A percentile compares a stretch with the other conserved stretches of the same genome.
phyloP scores from a whole-genome alignment of 2,113 vertebrate genomes.

The Chionomys nivalis region DNA sequence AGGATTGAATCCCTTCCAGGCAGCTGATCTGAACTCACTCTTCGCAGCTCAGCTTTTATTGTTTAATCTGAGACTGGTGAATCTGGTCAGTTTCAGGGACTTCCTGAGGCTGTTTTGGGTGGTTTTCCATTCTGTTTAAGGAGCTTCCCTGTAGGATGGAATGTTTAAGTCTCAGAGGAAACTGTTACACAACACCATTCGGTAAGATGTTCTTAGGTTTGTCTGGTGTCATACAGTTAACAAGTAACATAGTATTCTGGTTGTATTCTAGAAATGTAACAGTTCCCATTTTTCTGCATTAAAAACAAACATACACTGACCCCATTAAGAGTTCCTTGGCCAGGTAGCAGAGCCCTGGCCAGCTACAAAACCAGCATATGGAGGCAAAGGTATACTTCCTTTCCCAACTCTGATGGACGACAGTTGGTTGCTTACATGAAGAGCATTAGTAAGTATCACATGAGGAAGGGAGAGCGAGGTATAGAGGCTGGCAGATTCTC shows the following conservation, averaged over 20 bases:
- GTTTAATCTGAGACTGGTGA: not conserved
- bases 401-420: not conserved
- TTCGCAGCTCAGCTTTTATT: not conserved
- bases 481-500: not conserved
- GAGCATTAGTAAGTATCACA: not conserved
- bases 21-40: not conserved
- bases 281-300: not conserved
- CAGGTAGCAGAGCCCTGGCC: not conserved
- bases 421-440: not conserved
- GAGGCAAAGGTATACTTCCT: not conserved
- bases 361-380: not conserved
- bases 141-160: not conserved
- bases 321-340: not conserved
- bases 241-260: conserved; percentile 28
- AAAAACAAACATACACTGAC: not conserved
- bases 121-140: not conserved
- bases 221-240: not conserved
- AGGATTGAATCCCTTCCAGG: not conserved
- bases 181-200: not conserved
- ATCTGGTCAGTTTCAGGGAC: not conserved
- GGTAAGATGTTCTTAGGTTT: conserved; percentile 23
- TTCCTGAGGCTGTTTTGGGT: not conserved
- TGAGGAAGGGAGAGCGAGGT: not conserved
- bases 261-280: conserved; percentile 22
- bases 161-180: not conserved